Evolutionary conservation across 2,888 invertebrate genomes (phyloP).

Genomic region (Sminthurides aquaticus): DNA sequence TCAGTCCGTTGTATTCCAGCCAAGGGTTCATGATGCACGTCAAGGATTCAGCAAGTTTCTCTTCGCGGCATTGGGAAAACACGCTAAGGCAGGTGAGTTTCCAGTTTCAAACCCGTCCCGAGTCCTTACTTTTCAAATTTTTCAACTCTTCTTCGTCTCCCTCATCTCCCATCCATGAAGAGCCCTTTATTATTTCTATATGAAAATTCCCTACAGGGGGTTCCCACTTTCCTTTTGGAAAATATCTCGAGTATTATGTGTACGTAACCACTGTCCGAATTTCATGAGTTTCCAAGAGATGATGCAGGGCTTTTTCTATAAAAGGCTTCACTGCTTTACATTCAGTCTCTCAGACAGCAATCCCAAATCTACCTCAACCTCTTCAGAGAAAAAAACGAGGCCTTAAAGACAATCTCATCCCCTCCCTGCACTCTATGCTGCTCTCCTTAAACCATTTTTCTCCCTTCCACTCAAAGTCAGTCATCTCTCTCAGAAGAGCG

Average conservation of each 20-base stretch:
- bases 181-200: background rate
- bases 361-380: no score
- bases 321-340: no score
- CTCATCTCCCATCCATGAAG: no score
- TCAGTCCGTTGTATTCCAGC: background rate
- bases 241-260: conserved; percentile 25
- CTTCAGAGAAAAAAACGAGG: no score
- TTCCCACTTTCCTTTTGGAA: conserved; percentile 32
- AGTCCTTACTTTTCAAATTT: background rate
- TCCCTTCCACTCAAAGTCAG: no score
- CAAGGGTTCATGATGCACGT: background rate
- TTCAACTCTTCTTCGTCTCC: background rate
- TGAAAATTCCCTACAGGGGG: conserved; percentile 33
- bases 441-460: no score
- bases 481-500: no score
- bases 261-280: conserved; percentile 37
- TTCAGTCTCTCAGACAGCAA: no score
- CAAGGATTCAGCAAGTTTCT: background rate
- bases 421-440: no score
- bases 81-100: no score
- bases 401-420: no score
- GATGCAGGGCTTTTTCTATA: conserved; percentile 25
- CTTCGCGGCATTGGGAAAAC: background rate
- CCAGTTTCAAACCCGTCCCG: no score
- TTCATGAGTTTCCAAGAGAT: conserved; percentile 35